Base-by-base conservation (phyloP, 2,113 vertebrate genomes). In the Apteryx owenii region DNA sequence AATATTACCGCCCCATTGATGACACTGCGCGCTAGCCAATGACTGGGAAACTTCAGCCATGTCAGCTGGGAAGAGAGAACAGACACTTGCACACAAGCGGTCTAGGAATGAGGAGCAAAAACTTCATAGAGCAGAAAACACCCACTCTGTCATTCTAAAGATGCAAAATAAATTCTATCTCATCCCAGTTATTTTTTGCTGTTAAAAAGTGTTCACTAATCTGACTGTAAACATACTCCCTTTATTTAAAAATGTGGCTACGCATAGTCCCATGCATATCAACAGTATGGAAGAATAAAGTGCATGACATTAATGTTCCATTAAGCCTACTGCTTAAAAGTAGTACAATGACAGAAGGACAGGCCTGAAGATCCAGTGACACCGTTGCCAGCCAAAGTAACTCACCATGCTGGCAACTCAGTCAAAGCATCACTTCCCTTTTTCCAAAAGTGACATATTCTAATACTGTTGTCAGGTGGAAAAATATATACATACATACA, bases 1-100 rank as follows among this genome's bases (percentile, higher is more conserved):
- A 50, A 4, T 29, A 53, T 3, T 73, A 90, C 72, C 73, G 1
- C 88, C 91, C 90, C 75, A 66, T 1, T 85, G 93, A 56, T 17
- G 40, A 91, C 78, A 78, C 36, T 5, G 58, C 20, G 28, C 60
- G 73, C 5, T 46, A 36, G 54, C 97, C 97, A 98, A 97, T 97
- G 94, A 95, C 36, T 1, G 5, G 40, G 58, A 25, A 79, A 83
- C 38, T 54, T 10, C 61, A 8, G 71, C 25, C 82, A n/a, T 18
- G 65, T 86, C 88, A 77, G 54, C 33, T 58, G 76, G 62, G 48
- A 79, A 70, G 17, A 82, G 69, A 84, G 46, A 14, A 86, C 85
- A 94, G 8, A 18, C 73, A 16, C 71, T 70, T 25, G 20, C 33
- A 29, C 7, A n/a, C 23, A 25, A 64, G 7, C 2, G 9, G 12